phyloP scores from a whole-genome alignment of 2,888 invertebrate genomes.

The Megalurothrips usitatus region DNA sequence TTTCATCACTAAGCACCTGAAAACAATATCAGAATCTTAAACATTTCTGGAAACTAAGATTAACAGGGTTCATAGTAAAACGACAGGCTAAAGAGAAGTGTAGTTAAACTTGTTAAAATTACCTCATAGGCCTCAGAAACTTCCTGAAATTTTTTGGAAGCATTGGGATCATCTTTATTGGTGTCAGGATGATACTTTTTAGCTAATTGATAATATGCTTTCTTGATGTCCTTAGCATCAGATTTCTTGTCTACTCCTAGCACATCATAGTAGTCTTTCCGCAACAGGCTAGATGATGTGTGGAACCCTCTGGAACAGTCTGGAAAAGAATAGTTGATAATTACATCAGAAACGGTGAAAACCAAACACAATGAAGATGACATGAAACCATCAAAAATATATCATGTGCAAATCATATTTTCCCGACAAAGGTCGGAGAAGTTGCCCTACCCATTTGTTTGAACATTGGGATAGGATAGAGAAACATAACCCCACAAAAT shows the following conservation, averaged over 20 bases:
- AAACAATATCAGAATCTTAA: slow-evolving; percentile 33
- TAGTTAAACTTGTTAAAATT: slow-evolving; percentile 32
- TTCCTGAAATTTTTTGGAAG: slow-evolving; percentile 90
- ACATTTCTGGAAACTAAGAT: not conserved
- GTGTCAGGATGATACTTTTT: slow-evolving; percentile 98
- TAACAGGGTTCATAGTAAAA: not conserved
- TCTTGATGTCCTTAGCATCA: slow-evolving; percentile 84
- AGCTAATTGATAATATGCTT: slow-evolving; percentile 90
- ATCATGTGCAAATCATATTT: not conserved
- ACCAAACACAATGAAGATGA: too few species aligned
- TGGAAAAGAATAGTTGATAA: not conserved
- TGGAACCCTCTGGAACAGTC: not conserved
- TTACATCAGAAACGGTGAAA: too few species aligned
- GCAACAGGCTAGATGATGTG: slow-evolving; percentile 37
- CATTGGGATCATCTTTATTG: slow-evolving; percentile 84
- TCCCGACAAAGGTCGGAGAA: not conserved
- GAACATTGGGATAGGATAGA: not conserved
- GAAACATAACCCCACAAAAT: not conserved
- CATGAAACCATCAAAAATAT: not conserved
- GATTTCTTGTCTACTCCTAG: slow-evolving; percentile 85
- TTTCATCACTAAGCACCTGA: slow-evolving; percentile 80
- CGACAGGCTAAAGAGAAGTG: not conserved
- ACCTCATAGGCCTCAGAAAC: slow-evolving; percentile 99
- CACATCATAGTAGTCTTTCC: slow-evolving; percentile 83
- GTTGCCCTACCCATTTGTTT: not conserved